Evolutionary conservation across 2,797 vertebrate genomes (phyloP).

Genomic region (Macropodus opercularis): DNA sequence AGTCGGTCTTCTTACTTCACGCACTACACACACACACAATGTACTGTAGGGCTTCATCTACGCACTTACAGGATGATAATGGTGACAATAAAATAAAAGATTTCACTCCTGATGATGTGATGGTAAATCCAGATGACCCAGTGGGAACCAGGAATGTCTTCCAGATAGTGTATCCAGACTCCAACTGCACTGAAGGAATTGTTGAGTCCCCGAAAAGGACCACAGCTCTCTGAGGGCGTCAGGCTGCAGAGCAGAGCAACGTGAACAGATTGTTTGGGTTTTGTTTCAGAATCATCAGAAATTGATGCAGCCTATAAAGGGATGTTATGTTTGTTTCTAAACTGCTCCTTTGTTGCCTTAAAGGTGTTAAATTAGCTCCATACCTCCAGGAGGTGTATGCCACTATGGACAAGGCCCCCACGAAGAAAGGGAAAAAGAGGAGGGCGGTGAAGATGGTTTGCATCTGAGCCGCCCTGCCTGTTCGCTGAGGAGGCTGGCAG

Average conservation of each 20-base stretch:
- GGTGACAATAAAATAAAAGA: conserved; percentile 91
- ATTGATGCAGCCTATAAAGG: too few relatives aligned
- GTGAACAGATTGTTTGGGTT: too few relatives aligned
- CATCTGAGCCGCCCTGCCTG: conserved; percentile 94
- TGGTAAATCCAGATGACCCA: conserved; percentile 91
- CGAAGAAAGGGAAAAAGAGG: conserved; percentile 92
- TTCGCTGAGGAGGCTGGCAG: conserved; percentile 89
- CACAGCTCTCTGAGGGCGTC: conserved; percentile 87
- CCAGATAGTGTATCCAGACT: conserved; percentile 81
- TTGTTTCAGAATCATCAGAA: too few relatives aligned
- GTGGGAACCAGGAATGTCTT: conserved; percentile 33
- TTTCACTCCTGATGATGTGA: conserved; percentile 86
- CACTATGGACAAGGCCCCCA: conserved; percentile 85
- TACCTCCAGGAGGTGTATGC: conserved; percentile 93
- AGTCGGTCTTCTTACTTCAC: too few relatives aligned
- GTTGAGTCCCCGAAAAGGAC: conserved; percentile 88
- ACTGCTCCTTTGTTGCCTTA: not conserved
- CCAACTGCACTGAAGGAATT: conserved; percentile 82
- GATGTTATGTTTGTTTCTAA: too few relatives aligned
- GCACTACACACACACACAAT: too few relatives aligned
- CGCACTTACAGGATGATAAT: conserved; percentile 87
- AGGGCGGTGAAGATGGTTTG: conserved; percentile 90
- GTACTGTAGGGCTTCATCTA: too few relatives aligned
- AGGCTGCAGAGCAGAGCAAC: conserved; percentile 71
- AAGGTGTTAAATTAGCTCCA: not conserved